Percentiles rank a stretch among this genome's conserved stretches.
Evolutionary conservation across 64 coral and sea anemone genomes (phyloP).

Genomic region (Actinia equina): DNA sequence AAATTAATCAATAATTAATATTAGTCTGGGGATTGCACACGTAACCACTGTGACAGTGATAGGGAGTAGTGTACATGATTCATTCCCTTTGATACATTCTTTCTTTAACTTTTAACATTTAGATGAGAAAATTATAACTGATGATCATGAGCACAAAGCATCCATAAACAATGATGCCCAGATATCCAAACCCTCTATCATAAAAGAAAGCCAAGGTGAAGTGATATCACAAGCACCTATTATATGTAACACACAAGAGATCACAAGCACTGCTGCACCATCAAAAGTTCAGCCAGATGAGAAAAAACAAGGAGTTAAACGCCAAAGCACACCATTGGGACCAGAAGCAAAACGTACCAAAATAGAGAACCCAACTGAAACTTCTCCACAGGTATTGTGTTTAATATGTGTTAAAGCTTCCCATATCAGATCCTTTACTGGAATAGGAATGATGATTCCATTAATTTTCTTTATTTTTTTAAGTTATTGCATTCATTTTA

Average conservation of each 20-base stretch:
- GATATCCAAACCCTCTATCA: neutral
- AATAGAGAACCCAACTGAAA: neutral
- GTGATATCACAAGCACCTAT: neutral
- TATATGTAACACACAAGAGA: neutral
- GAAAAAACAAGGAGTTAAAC: neutral
- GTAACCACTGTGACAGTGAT: no score
- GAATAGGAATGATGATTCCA: no score
- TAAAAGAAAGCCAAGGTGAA: neutral
- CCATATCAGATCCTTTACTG: no score
- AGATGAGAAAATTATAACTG: neutral
- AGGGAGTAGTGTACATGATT: neutral
- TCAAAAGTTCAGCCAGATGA: neutral
- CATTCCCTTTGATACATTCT: neutral
- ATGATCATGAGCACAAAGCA: neutral
- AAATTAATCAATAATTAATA: no score
- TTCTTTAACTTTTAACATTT: neutral
- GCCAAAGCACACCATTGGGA: neutral
- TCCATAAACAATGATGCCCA: neutral
- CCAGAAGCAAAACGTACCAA: neutral
- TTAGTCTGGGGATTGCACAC: neutral
- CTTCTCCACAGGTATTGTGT: neutral
- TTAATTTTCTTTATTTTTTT: no score
- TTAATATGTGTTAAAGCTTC: neutral
- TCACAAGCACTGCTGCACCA: neutral
- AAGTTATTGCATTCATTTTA: no score